Conservation (phyloP, 1,140 invertebrate species). For the Leguminivora glycinivorella region DNA sequence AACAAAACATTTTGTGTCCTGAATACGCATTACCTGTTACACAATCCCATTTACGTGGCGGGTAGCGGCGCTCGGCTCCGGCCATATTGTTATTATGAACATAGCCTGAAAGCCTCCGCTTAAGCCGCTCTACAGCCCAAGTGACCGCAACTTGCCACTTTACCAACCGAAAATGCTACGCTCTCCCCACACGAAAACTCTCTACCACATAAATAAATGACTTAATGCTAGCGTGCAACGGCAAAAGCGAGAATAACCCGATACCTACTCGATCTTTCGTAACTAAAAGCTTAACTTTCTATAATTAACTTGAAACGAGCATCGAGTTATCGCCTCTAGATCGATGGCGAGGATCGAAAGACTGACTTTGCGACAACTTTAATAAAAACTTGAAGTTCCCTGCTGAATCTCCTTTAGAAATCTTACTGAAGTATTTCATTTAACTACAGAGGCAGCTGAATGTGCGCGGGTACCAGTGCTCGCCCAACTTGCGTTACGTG, state of each 20-base stretch:
- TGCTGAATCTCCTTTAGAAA: not conserved
- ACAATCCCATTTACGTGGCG: slow-evolving; percentile 5
- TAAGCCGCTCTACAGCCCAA: slow-evolving; percentile 21
- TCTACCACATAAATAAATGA: slow-evolving; percentile 24
- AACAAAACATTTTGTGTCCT: slow-evolving; percentile 3
- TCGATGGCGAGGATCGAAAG: slow-evolving; percentile 17
- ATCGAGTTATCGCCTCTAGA: slow-evolving; percentile 27
- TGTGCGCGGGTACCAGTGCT: slow-evolving; percentile 90
- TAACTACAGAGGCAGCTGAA: slow-evolving; percentile 87
- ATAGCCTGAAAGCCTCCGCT: slow-evolving; percentile 11
- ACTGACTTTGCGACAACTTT: slow-evolving; percentile 21
- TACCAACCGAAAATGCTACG: slow-evolving; percentile 22
- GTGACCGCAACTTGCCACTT: slow-evolving; percentile 28
- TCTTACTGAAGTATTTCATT: slow-evolving; percentile 14
- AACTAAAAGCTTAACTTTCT: slow-evolving; percentile 18
- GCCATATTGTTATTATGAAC: slow-evolving; percentile 17
- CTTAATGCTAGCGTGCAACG: not conserved
- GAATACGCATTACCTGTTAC: slow-evolving; percentile 28
- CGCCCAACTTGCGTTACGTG: slow-evolving; percentile 88
- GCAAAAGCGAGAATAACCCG: not conserved
- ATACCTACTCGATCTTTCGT: slow-evolving; percentile 14
- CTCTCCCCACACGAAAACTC: slow-evolving; percentile 24
- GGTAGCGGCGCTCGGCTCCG: not conserved
- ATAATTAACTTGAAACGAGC: slow-evolving; percentile 22
- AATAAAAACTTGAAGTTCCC: slow-evolving; percentile 11